Evolutionary conservation across 2,888 invertebrate genomes (phyloP).

Genomic region (Xestia xanthographa): DNA sequence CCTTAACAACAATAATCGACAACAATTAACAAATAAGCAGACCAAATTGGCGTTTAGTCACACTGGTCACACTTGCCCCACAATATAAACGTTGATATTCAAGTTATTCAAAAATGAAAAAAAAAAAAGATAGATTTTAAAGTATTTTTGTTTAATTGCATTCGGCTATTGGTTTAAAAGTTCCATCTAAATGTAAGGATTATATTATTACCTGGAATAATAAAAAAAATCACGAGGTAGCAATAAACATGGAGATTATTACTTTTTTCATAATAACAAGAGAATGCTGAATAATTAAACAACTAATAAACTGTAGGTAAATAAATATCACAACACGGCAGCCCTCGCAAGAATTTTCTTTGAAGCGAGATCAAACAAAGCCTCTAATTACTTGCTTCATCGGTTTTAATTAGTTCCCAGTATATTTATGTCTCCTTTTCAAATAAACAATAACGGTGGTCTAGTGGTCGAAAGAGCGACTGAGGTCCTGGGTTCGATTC

Average conservation of each 20-base stretch:
- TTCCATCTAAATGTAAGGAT: background rate
- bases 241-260: background rate
- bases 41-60: too few species aligned
- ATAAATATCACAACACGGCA: conserved; percentile 2
- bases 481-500: background rate
- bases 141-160: too few species aligned
- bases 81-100: too few species aligned
- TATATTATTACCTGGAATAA: background rate
- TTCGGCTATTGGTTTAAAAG: background rate
- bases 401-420: conserved; percentile 44
- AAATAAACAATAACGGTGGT: conserved; percentile 36
- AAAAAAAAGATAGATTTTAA: too few species aligned
- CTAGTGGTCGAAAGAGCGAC: background rate
- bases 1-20: too few species aligned
- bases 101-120: too few species aligned
- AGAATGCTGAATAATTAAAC: background rate
- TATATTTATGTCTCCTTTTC: conserved; percentile 26
- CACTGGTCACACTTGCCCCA: too few species aligned
- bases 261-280: background rate
- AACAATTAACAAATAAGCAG: too few species aligned
- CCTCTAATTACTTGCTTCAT: conserved; percentile 41
- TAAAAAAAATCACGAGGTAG: background rate
- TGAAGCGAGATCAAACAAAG: conserved; percentile 36
- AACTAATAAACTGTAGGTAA: conserved; percentile 11
- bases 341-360: conserved; percentile 27